Percentiles rank a stretch among this genome's conserved stretches.
Evolutionary conservation across 2,888 invertebrate species (phyloP).

Genomic region (Caenorhabditis japonica): DNA sequence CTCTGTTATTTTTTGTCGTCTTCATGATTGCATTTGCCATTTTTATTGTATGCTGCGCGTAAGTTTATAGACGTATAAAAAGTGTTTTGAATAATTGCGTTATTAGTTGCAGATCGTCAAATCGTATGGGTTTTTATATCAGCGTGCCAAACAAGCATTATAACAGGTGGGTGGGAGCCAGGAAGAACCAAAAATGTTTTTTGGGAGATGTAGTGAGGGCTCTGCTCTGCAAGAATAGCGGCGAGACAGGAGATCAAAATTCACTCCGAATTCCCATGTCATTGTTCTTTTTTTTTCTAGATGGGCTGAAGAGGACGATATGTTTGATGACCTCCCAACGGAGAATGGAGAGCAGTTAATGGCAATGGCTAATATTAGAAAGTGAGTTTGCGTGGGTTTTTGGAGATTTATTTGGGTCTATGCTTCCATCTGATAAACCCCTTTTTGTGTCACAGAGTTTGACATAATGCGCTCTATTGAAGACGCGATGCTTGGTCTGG

Average conservation of each 20-base stretch:
- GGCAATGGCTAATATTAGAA: constrained; percentile 54
- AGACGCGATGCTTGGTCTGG: too few species aligned
- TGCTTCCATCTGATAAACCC: too few species aligned
- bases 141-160: constrained; percentile 53
- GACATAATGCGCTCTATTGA: too few species aligned
- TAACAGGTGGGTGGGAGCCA: constrained; percentile 28
- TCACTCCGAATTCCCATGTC: constrained; percentile 1
- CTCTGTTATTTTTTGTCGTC: constrained; percentile 43
- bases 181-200: not conserved
- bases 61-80: constrained; percentile 6
- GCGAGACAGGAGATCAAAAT: constrained; percentile 16
- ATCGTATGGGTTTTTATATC: constrained; percentile 53
- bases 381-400: constrained; percentile 20
- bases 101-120: constrained; percentile 39
- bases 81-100: not conserved
- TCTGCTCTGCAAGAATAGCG: too few species aligned
- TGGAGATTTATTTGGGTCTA: too few species aligned
- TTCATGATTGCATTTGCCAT: constrained; percentile 52
- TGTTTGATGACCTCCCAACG: constrained; percentile 51
- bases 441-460: too few species aligned
- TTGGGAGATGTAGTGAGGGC: too few species aligned
- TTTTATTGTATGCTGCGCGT: constrained; percentile 54
- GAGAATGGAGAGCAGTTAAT: constrained; percentile 52
- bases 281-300: constrained; percentile 7
- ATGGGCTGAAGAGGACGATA: constrained; percentile 55